Evolutionary conservation across 1,140 invertebrate genomes (phyloP).

Genomic region (Globodera rostochiensis): DNA sequence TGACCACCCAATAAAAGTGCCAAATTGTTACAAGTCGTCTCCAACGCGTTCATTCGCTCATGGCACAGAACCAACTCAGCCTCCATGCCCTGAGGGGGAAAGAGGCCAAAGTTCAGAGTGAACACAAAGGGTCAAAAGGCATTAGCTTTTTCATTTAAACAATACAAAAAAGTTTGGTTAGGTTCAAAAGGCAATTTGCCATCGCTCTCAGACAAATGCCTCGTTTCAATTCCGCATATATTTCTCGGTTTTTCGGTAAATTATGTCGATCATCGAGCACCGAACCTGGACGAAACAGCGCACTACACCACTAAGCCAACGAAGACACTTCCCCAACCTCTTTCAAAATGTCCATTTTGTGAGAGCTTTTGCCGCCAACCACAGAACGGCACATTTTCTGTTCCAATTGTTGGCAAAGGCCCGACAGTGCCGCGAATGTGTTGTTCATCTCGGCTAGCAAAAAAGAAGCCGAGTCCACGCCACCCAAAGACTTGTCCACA

Average conservation of each 20-base stretch:
- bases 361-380: not conserved
- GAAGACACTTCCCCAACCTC: not conserved
- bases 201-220: conserved; percentile 21
- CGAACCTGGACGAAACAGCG: not conserved
- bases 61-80: conserved; percentile 38
- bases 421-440: not conserved
- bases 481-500: conserved; percentile 17
- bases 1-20: conserved; percentile 26
- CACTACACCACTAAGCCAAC: not conserved
- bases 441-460: conserved; percentile 10
- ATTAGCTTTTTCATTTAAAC: not conserved
- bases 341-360: not conserved
- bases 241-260: conserved; percentile 5
- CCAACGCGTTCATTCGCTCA: conserved; percentile 43
- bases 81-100: conserved; percentile 30
- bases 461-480: not conserved
- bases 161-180: no score
- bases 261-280: conserved; percentile 26
- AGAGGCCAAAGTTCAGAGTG: no score
- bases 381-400: not conserved
- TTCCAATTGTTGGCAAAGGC: not conserved
- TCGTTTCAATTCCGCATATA: conserved; percentile 36
- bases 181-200: not conserved
- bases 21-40: conserved; percentile 42
- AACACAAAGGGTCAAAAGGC: not conserved